A percentile compares a stretch with the other conserved stretches of the same genome.
phyloP scores from a whole-genome alignment of 2,797 vertebrate genomes.

The Lateolabrax maculatus region DNA sequence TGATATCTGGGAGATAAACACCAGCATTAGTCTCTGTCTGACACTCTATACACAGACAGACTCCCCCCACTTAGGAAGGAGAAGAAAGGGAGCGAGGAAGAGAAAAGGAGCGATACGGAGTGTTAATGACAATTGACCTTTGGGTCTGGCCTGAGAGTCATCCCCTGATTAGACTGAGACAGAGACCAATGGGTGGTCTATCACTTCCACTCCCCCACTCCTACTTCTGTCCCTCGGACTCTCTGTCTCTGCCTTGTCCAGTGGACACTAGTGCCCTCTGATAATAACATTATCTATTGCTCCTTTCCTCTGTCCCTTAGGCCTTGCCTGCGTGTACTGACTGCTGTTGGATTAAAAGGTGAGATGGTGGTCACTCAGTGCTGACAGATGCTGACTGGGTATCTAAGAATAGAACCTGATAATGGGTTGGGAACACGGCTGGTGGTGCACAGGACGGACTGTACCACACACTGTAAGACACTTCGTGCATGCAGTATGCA shows the following conservation, averaged over 20 bases:
- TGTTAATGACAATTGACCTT: constrained; percentile 80
- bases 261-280: constrained; percentile 48
- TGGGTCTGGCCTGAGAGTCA: constrained; percentile 68
- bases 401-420: constrained; percentile 78
- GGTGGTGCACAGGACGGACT: constrained; percentile 48
- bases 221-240: constrained; percentile 15
- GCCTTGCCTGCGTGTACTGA: constrained; percentile 36
- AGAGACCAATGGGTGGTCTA: constrained; percentile 78
- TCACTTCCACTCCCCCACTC: constrained; percentile 54
- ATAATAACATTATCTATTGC: constrained; percentile 55
- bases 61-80: constrained; percentile 37
- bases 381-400: constrained; percentile 76
- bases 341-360: constrained; percentile 77
- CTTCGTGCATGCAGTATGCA: neutral
- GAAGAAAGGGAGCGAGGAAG: constrained; percentile 58
- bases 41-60: constrained; percentile 73
- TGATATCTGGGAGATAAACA: constrained; percentile 80
- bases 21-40: constrained; percentile 81
- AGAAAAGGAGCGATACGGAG: constrained; percentile 64
- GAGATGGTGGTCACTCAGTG: constrained; percentile 73
- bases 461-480: constrained; percentile 38
- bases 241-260: constrained; percentile 42
- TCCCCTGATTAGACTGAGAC: constrained; percentile 75
- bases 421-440: constrained; percentile 66
- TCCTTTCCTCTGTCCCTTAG: constrained; percentile 26